These are phyloP conservation scores for Eufriesea mexicana DNA, from an alignment of 1,140 invertebrate genomes.

Conservation along the genomic window DNA sequence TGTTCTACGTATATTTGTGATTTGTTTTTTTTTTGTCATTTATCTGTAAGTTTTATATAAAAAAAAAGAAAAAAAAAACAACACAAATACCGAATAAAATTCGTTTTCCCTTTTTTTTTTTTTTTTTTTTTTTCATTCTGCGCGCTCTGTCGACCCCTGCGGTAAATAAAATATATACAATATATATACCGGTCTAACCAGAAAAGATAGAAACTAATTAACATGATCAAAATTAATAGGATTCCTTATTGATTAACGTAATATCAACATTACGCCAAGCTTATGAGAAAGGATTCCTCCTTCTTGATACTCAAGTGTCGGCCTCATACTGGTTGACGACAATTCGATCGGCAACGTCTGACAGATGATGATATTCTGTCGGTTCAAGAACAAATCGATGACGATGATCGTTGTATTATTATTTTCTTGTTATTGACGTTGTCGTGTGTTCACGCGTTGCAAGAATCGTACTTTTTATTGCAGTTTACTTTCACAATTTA, in stretches of 20 bases:
- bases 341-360: constrained; percentile 37
- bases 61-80: constrained; percentile 22
- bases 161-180: constrained; percentile 58
- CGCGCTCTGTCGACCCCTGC: constrained; percentile 57
- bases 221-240: constrained; percentile 58
- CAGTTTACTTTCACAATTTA: not conserved
- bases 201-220: constrained; percentile 56
- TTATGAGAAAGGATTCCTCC: constrained; percentile 42
- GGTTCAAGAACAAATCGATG: constrained; percentile 20
- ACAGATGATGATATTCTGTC: not conserved
- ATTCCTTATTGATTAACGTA: constrained; percentile 45
- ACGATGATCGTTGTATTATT: not conserved
- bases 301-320: constrained; percentile 45
- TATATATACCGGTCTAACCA: constrained; percentile 50
- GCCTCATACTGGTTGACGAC: constrained; percentile 51
- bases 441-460: constrained; percentile 34
- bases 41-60: constrained; percentile 9
- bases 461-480: constrained; percentile 14
- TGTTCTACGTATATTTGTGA: not conserved
- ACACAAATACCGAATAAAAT: constrained; percentile 43
- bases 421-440: constrained; percentile 28
- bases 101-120: too few relatives aligned
- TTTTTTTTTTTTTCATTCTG: constrained; percentile 12
- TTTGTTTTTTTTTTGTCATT: not conserved
- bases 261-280: constrained; percentile 22